Percentiles rank a stretch among this genome's conserved stretches.
Evolutionary conservation across 2,888 invertebrate genomes (phyloP).

Genomic region (Papilio protenor): DNA sequence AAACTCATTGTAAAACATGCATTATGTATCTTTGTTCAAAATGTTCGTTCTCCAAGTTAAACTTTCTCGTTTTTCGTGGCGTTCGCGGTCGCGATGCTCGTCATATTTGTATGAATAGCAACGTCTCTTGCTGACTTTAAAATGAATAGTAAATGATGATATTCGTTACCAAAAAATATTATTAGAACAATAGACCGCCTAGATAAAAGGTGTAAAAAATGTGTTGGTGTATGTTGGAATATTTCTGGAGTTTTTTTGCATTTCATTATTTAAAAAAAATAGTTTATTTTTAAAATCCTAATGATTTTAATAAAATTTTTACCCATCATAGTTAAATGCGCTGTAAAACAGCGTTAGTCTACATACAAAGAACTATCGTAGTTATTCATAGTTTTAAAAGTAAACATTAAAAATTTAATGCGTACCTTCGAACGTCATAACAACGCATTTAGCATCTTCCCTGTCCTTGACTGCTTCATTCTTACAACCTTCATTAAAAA

Average conservation of each 20-base stretch:
- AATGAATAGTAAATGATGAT: neutral
- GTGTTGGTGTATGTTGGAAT: neutral
- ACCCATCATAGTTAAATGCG: neutral
- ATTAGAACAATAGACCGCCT: neutral
- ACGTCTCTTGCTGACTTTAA: neutral
- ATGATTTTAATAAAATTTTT: neutral
- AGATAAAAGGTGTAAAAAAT: neutral
- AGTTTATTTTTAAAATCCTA: neutral
- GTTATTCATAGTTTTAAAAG: neutral
- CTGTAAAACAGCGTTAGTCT: neutral
- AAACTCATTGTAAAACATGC: conserved; percentile 17
- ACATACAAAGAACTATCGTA: neutral
- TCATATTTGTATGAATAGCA: conserved; percentile 23
- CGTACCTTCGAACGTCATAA: conserved; percentile 19
- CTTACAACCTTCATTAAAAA: conserved; percentile 75
- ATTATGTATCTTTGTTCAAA: conserved; percentile 19
- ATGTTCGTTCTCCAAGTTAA: conserved; percentile 9
- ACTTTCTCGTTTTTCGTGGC: conserved; percentile 36
- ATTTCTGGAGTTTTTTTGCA: neutral
- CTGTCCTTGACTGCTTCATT: conserved; percentile 49
- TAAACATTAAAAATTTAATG: neutral
- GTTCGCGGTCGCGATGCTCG: conserved; percentile 18
- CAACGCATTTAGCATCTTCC: conserved; percentile 25
- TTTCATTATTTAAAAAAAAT: neutral
- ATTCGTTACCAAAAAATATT: neutral